Base-by-base conservation (phyloP, 2,797 vertebrate species). In the Semotilus atromaculatus region DNA sequence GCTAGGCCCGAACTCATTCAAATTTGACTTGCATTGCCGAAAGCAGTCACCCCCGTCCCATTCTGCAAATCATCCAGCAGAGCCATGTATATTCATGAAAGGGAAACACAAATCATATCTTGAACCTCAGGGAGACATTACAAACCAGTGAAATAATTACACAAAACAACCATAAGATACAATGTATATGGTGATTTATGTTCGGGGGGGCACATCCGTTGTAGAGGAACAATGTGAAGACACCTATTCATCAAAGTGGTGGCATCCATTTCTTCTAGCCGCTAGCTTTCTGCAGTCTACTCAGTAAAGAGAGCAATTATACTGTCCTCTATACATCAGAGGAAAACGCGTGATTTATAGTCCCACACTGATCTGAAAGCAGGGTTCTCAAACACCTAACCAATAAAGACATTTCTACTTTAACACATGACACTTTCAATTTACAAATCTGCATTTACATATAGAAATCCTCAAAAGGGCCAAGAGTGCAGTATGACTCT, bases 111-210 rank as follows among this genome's bases (percentile, higher is more conserved):
- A 83, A 68, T 85, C 86, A 80, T 81, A 81, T 82, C 72, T 85
- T 88, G 84, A 90, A 88, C 82, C 83, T 83, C 64, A 43, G 48
- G 76, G 81, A 89, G 88, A 34, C 76, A 86, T 74, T 86, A 88
- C 87, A 55, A 87, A 86, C 85, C 81, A 29, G 85, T 76, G 80
- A 89, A 88, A 92, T 93, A 92, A 94, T 93, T 93, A 93, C 87
- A 90, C 87, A 23, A 86, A 87, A 84, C 87, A 88, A 90, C 88
- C 86, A 90, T 86, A 84, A 87, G 87, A 91, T 86, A 89, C 67
- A 84, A 88, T 88, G 89, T 91, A 91, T 90, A 90, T 89, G 58
- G 89, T 92, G 90, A 94, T 94, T 92, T 93, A 95, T 94, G 88
- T 86, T 81, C 21, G 88, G 88, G 53, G 88, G 88, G 82, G 89